Conservation (phyloP, 2,888 invertebrate species). For the Eulithis prunata region DNA sequence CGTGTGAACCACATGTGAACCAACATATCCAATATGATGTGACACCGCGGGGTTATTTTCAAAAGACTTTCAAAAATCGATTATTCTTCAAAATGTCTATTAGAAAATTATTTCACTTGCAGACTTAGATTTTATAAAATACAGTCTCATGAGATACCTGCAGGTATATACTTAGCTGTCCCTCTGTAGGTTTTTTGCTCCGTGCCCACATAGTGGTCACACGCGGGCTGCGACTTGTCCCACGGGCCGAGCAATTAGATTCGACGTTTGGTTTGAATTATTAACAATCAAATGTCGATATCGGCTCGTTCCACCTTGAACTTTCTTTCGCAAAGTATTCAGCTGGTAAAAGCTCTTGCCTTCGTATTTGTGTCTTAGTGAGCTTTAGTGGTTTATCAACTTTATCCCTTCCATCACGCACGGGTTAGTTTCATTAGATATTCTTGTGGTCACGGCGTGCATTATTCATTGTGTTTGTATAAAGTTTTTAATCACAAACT, state of each 20-base stretch:
- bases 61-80: too few species aligned
- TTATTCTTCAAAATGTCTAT: too few species aligned
- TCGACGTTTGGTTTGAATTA: slow-evolving; percentile 58
- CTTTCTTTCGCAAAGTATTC: slow-evolving; percentile 57
- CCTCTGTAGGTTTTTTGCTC: too few species aligned
- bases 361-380: neutral
- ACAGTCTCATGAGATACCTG: too few species aligned
- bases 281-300: slow-evolving; percentile 51
- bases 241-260: slow-evolving; percentile 64
- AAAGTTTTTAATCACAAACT: neutral
- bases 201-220: neutral
- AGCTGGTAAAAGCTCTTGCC: slow-evolving; percentile 8
- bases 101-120: too few species aligned
- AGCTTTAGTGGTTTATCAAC: neutral
- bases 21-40: too few species aligned
- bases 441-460: neutral
- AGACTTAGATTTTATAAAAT: too few species aligned
- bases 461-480: slow-evolving; percentile 17
- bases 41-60: too few species aligned
- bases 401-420: neutral
- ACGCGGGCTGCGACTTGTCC: slow-evolving; percentile 63
- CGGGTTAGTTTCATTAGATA: too few species aligned
- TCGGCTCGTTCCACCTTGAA: slow-evolving; percentile 57
- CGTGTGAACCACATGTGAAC: too few species aligned
- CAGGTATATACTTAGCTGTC: too few species aligned